Conservation (phyloP, 1,140 invertebrate species). For the Leptinotarsa lineolata region DNA sequence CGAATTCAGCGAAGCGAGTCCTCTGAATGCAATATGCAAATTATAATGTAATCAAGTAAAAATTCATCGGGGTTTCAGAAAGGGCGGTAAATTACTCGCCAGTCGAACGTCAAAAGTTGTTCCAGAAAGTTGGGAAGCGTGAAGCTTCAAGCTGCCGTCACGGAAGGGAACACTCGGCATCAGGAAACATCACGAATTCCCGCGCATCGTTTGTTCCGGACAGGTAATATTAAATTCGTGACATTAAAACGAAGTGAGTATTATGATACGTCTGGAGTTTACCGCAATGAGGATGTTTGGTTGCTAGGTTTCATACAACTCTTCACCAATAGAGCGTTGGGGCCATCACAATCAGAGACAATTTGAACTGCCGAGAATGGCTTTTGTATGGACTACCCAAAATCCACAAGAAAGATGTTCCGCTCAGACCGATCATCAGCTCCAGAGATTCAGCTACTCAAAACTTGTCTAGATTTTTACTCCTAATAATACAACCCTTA, state of each 20-base stretch:
- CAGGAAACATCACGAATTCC: not conserved
- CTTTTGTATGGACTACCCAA: too few species aligned
- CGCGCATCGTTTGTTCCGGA: not conserved
- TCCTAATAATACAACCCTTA: too few species aligned
- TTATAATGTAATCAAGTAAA: not conserved
- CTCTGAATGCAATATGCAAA: not conserved
- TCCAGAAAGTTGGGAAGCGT: not conserved
- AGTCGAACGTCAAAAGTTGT: not conserved
- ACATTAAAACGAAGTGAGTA: not conserved
- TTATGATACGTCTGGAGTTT: too few species aligned
- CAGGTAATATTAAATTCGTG: not conserved
- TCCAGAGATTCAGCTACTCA: too few species aligned
- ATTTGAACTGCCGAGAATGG: too few species aligned
- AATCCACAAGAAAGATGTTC: too few species aligned
- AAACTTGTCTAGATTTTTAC: too few species aligned
- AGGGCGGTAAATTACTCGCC: not conserved
- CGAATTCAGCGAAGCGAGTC: not conserved
- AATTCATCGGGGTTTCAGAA: not conserved
- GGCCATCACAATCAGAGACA: too few species aligned
- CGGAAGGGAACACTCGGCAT: not conserved
- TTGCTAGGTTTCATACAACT: too few species aligned
- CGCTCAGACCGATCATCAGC: too few species aligned
- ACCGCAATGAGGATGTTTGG: too few species aligned
- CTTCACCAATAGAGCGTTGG: too few species aligned
- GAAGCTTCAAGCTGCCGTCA: conserved; percentile 1